Evolutionary conservation across 53 echinoderm and acorn worm genomes (phyloP), one percentile per base, ranked within the genome.

Genomic region (Antedon mediterranea): DNA sequence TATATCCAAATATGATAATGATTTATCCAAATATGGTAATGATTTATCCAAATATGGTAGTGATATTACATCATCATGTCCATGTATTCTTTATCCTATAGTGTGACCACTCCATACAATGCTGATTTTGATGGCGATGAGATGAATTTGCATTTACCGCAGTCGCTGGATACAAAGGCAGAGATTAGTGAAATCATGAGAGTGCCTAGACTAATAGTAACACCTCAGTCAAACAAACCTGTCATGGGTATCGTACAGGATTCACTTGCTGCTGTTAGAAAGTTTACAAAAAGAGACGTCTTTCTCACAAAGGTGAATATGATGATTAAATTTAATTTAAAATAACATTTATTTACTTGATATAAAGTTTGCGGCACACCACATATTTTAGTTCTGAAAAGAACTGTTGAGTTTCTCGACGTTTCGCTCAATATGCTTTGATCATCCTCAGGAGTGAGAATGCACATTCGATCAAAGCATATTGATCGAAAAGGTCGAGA

Each of bases 161-260:
- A 92, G 90, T 98, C 92, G 32, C 85, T 92, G 88, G 92, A 98
- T 81, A 92, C 92, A 29, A 85, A 92, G 77, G 92, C 92, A 0
- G 98, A 98, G 85, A 85, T 98, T 30, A 80, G 86, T 0, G 92
- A 98, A 75, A 98, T 98, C 78, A 97, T 92, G 87, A 92, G 92
- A 92, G 97, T 97, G 73, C 92, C 97, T 23, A 82, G 97, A 27
- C 91, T 92, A 85, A 92, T 97, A 76, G 89, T 97, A 43, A 97
- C 97, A 31, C 97, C 97, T 3, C 97, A 97, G 88, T 97, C 97
- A 28, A 97, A 97, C 90, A 85, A 89, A 71, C 91, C 91, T n/a
- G 97, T 97, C 85, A 92, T 98, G 98, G 98, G 98, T 87, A 90
- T 98, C 71, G 98, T 98, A 72, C 98, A 98, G 90, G 98, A 98